These are phyloP conservation scores for Struthio camelus DNA, from an alignment of 2,113 vertebrate species.

Conservation along the genomic window DNA sequence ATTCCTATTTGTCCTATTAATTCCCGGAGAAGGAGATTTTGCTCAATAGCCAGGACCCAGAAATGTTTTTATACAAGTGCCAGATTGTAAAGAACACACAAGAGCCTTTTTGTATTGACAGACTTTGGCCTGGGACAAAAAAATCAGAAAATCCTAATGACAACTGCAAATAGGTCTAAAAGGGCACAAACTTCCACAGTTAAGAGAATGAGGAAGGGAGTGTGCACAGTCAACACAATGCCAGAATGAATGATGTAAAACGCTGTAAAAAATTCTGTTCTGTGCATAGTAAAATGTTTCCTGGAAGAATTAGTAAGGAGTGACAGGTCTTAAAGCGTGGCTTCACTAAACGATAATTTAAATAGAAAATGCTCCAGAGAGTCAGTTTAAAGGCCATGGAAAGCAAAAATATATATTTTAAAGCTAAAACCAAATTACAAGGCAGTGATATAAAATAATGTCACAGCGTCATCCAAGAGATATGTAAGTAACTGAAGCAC, in stretches of 20 bases:
- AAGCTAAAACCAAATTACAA: conserved; percentile 29
- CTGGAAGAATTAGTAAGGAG: neutral
- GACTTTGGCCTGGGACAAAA: neutral
- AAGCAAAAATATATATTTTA: conserved; percentile 6
- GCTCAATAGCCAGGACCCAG: neutral
- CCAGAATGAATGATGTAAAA: conserved; percentile 37
- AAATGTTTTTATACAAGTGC: neutral
- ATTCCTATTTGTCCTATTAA: neutral
- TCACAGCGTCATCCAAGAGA: neutral
- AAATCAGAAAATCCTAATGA: conserved; percentile 32
- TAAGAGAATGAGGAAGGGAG: neutral
- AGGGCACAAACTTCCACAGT: neutral
- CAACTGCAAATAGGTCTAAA: conserved; percentile 12
- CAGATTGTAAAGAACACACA: neutral
- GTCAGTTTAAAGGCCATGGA: neutral
- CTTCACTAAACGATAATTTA: conserved; percentile 23
- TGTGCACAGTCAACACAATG: neutral
- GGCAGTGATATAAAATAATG: conserved; percentile 3
- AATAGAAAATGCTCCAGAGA: conserved; percentile 21
- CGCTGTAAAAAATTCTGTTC: conserved; percentile 24
- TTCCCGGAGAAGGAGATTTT: neutral
- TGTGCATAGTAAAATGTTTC: conserved; percentile 4
- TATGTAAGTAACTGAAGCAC: neutral
- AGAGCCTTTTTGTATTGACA: neutral
- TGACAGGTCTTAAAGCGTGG: neutral